Evolutionary conservation across 2,113 vertebrate species (phyloP), one percentile per base, ranked within the genome.

Genomic region (Cyanocitta stelleri): DNA sequence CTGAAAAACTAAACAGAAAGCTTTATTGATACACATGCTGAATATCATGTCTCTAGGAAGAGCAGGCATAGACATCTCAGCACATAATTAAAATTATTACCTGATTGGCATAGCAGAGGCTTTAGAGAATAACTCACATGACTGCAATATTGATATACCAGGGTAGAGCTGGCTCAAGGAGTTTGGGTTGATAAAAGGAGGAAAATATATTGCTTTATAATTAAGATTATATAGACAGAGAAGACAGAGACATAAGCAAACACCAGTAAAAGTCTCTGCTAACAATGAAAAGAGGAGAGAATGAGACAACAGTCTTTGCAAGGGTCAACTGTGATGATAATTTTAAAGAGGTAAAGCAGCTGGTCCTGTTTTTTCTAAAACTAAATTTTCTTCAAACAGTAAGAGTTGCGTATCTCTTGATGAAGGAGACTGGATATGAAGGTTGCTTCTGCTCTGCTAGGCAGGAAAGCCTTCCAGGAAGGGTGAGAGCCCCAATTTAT

Each of bases 81-180:
- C 43, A 39, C 68, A 59, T 86, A 85, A 92, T 88, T 83, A 94
- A 88, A 85, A 94, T 91, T 79, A 79, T 76, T 85, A 43, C 43
- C 62, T 88, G 87, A 96, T 74, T 85, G 85, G 39, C 59, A 66
- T 39, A 62, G 21, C 43, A 90, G 46, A 85, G 41, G 23, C 54
- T 69, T 85, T 69, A 93, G 72, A 75, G 55, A 90, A 63, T 77
- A 73, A 54, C 41, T 83, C 23, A 49, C 6, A 33, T n/a, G 18
- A 26, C 32, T 85, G 41, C 35, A 86, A 59, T 93, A 83, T 84
- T 93, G 43, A 76, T 83, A 88, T 46, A 21, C 12, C 15, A 8
- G 5, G 33, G 24, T 44, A 76, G 17, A 72, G 24, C 23, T 69
- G 48, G 26, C 29, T 80, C 5, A 66, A 69, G 79, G 72, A 68